Base-by-base conservation (phyloP, 2,888 invertebrate species). In the Lumbricus terrestris region DNA sequence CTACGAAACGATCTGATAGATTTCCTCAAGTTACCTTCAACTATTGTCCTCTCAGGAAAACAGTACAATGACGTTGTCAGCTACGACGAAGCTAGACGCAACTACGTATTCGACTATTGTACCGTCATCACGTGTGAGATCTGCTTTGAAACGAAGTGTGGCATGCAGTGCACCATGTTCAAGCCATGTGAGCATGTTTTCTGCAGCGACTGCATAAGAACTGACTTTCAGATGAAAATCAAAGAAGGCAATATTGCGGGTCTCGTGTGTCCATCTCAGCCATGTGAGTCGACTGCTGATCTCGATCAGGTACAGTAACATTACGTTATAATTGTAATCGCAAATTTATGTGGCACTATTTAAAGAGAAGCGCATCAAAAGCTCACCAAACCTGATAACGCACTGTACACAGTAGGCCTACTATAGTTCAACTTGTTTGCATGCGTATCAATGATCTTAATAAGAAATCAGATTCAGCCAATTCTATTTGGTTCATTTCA, bases 201-300 rank as follows among this genome's bases (percentile, higher is more conserved):
- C 94, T 96, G 96, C 93, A 95, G 95, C 90, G 95, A 95, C 15
- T 96, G 96, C 93, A 95, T 96, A 92, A 93, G 93, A n/a, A 94
- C 94, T 6, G 96, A 96, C 92, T 96, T 96, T 92, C 95, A 95
- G 91, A 95, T 96, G 16, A 95, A 95, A 93, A 96, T 96, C 47
- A 94, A 94, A n/a, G 96, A 96, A 35, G 96, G 96, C 13, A 94
- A 93, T 92, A 94, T 95, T 16, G 92, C 93, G 83, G 93, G 92
- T 15, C 91, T 95, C 90, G 93, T 92, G 88, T 96, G 96, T 93
- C 96, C 96, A 0, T 95, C 95, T 91, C 95, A 95, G 37, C 95
- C 96, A 89, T 96, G 96, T 93, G 94, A 95, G 88, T 95, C 96
- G 1, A 95, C 96, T 92, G 96, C 96, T 38, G 94, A 95, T 89